Percentiles rank a stretch among this genome's conserved stretches.
Conservation (phyloP, 2,888 invertebrate genomes). For the Trilocha varians region DNA sequence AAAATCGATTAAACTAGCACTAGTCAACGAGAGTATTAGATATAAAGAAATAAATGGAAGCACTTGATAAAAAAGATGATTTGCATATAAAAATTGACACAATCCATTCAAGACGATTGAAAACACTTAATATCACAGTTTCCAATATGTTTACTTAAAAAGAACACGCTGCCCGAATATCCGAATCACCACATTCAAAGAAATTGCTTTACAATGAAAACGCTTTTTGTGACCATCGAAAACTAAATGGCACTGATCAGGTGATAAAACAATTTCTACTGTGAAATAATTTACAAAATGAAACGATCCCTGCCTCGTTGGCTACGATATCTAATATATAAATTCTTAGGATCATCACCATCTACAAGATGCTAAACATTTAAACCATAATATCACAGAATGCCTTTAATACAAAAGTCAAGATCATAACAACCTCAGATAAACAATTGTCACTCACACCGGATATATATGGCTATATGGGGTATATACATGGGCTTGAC, state of each 20-base stretch:
- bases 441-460: no score
- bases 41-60: conserved; percentile 22
- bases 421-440: no score
- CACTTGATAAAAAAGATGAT: conserved; percentile 20
- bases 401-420: no score
- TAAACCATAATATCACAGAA: no score
- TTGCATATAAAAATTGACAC: conserved; percentile 29
- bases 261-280: conserved; percentile 58
- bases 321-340: conserved; percentile 33
- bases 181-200: conserved; percentile 28
- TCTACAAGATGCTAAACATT: conserved; percentile 24
- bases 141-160: conserved; percentile 53
- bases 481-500: no score
- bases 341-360: conserved; percentile 27
- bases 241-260: conserved; percentile 66
- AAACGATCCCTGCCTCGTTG: conserved; percentile 32
- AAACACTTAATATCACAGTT: conserved; percentile 72
- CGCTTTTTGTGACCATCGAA: conserved; percentile 65
- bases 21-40: not conserved
- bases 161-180: conserved; percentile 20
- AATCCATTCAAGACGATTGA: conserved; percentile 52
- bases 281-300: conserved; percentile 27
- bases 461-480: no score
- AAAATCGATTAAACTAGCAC: not conserved
- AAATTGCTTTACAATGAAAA: conserved; percentile 34